Evolutionary conservation across 2,113 vertebrate genomes (phyloP).

Genomic region (Hypomesus transpacificus): DNA sequence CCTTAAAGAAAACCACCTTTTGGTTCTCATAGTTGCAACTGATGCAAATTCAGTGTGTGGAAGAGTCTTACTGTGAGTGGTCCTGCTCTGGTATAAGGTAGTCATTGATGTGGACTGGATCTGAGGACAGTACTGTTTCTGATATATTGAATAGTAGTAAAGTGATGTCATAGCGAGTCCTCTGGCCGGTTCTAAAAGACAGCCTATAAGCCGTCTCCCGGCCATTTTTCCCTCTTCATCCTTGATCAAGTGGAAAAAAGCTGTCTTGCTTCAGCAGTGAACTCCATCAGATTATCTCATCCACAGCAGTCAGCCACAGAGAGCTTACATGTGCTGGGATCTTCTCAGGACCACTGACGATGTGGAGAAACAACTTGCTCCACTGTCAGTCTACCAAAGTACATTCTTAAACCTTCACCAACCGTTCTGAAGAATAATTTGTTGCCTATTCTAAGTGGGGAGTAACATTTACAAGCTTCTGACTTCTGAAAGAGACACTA

Average conservation of each 20-base stretch:
- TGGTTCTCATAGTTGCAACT: constrained; percentile 16
- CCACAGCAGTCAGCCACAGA: constrained; percentile 29
- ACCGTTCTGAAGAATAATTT: too few relatives aligned
- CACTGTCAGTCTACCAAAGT: neutral
- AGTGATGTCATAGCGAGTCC: constrained; percentile 72
- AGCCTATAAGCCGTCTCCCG: constrained; percentile 27
- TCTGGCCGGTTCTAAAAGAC: constrained; percentile 55
- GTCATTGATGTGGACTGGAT: constrained; percentile 44
- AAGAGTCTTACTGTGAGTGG: constrained; percentile 23
- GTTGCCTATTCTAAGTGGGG: too few relatives aligned
- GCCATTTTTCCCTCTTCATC: constrained; percentile 57
- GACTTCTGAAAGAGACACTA: too few relatives aligned
- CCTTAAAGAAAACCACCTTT: neutral
- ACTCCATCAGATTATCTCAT: constrained; percentile 60
- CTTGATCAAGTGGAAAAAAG: constrained; percentile 56
- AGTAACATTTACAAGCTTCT: too few relatives aligned
- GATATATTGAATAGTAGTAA: constrained; percentile 70
- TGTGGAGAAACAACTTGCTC: neutral
- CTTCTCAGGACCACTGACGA: constrained; percentile 13
- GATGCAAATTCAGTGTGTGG: constrained; percentile 8
- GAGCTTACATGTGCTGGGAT: constrained; percentile 18
- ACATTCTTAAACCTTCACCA: too few relatives aligned
- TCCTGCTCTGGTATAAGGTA: constrained; percentile 48
- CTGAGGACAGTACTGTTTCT: constrained; percentile 64
- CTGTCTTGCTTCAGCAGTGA: constrained; percentile 55